Percentiles rank a stretch among this genome's conserved stretches.
phyloP scores from a whole-genome alignment of 2,113 vertebrate species.

The Heptranchias perlo region DNA sequence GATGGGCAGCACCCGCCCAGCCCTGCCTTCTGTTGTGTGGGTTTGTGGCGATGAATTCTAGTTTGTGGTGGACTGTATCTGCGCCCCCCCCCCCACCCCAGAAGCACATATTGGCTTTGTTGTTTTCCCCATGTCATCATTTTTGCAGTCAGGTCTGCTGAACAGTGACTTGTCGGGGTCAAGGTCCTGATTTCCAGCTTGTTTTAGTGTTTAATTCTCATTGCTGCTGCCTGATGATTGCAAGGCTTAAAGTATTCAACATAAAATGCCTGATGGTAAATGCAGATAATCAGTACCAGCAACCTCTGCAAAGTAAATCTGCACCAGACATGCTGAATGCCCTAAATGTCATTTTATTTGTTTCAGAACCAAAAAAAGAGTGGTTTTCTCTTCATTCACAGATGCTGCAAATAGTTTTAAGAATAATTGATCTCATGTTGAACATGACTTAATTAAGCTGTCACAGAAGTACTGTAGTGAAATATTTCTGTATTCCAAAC shows the following conservation, averaged over 20 bases:
- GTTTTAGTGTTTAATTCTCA: conserved; percentile 4
- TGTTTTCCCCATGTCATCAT: not conserved
- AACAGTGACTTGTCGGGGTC: not conserved
- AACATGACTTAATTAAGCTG: not conserved
- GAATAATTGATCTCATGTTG: not conserved
- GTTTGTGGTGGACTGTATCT: not conserved
- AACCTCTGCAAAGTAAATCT: not conserved
- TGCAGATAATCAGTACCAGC: conserved; percentile 3
- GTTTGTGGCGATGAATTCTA: not conserved
- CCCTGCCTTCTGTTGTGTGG: not conserved
- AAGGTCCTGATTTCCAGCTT: not conserved
- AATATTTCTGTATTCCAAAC: not conserved
- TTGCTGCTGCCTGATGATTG: not conserved
- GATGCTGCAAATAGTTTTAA: not conserved
- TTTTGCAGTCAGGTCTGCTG: not conserved
- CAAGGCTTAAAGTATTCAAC: not conserved
- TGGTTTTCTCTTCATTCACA: not conserved
- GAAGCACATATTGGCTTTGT: not conserved
- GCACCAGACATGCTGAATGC: not conserved
- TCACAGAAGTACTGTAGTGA: not conserved
- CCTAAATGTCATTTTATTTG: not conserved
- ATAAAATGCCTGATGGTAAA: not conserved
- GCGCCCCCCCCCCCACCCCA: no score
- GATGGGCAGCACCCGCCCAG: not conserved
- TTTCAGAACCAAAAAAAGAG: not conserved